Evolutionary conservation across 92 coral and sea anemone genomes (phyloP).

Genomic region (Parazoanthus swiftii): DNA sequence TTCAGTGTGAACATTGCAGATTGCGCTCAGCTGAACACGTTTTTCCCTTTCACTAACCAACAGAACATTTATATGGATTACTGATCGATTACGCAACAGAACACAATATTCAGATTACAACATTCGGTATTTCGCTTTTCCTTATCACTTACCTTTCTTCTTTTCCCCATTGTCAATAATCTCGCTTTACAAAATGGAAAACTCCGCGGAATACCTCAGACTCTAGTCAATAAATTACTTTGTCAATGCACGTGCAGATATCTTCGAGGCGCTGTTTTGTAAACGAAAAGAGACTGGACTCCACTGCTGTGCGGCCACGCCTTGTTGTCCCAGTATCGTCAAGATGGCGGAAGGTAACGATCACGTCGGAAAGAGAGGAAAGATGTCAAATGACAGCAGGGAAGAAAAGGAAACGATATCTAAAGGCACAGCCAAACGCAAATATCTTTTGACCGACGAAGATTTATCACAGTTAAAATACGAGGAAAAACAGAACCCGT

Average conservation of each 20-base stretch:
- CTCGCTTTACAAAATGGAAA: background rate
- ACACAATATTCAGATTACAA: too few relatives aligned
- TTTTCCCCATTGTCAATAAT: constrained; percentile 47
- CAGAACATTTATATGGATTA: too few relatives aligned
- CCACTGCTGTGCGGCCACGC: constrained; percentile 8
- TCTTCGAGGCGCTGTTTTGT: background rate
- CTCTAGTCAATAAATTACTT: background rate
- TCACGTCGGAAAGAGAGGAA: background rate
- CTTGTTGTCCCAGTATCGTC: constrained; percentile 26
- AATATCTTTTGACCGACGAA: constrained; percentile 68
- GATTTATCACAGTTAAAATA: constrained; percentile 68
- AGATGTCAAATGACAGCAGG: background rate
- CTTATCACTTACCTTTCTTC: constrained; percentile 46
- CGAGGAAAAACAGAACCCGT: constrained; percentile 65
- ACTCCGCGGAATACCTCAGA: too few relatives aligned
- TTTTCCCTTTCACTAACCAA: too few relatives aligned
- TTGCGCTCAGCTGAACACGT: too few relatives aligned
- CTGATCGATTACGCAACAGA: too few relatives aligned
- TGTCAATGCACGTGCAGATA: constrained; percentile 5
- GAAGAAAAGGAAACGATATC: constrained; percentile 48
- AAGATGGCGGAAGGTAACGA: constrained; percentile 45
- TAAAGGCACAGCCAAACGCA: constrained; percentile 78
- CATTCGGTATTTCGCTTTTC: background rate
- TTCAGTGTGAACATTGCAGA: too few relatives aligned
- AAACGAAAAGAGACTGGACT: background rate